A percentile compares a stretch with the other conserved stretches of the same genome.
phyloP scores from a whole-genome alignment of 1,140 invertebrate genomes.

The Listronotus oregonensis region DNA sequence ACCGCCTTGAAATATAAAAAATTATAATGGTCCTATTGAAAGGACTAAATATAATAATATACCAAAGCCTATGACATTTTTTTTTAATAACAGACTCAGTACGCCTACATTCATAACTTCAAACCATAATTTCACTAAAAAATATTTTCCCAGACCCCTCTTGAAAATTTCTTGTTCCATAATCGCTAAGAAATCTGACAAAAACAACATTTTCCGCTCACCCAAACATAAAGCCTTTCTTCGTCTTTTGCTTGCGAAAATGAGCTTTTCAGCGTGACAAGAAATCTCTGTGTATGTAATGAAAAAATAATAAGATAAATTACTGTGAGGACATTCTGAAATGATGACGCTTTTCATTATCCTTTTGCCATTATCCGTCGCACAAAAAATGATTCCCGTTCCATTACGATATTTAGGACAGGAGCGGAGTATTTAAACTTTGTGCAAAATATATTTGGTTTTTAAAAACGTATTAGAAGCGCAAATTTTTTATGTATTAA shows the following conservation, averaged over 20 bases:
- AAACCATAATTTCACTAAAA: conserved; percentile 5
- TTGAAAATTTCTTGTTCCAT: conserved; percentile 13
- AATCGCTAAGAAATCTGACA: conserved; percentile 18
- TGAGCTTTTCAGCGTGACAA: conserved; percentile 24
- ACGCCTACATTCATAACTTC: conserved; percentile 8
- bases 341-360: conserved; percentile 41
- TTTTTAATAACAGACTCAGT: conserved; percentile 8
- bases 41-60: no score
- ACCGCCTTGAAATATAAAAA: no score
- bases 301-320: conserved; percentile 47
- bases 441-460: no score
- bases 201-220: conserved; percentile 21
- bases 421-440: no score
- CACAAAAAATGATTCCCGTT: conserved; percentile 1
- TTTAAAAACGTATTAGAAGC: no score
- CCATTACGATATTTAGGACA: not conserved
- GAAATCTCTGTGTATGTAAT: conserved; percentile 40
- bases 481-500: no score
- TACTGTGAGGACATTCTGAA: conserved; percentile 38
- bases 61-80: not conserved
- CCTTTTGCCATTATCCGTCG: conserved; percentile 21
- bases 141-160: not conserved
- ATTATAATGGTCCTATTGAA: no score
- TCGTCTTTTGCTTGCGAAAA: conserved; percentile 22
- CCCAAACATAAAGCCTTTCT: conserved; percentile 24